Conservation (phyloP, 2,113 vertebrate species). For the Madoqua kirkii region DNA sequence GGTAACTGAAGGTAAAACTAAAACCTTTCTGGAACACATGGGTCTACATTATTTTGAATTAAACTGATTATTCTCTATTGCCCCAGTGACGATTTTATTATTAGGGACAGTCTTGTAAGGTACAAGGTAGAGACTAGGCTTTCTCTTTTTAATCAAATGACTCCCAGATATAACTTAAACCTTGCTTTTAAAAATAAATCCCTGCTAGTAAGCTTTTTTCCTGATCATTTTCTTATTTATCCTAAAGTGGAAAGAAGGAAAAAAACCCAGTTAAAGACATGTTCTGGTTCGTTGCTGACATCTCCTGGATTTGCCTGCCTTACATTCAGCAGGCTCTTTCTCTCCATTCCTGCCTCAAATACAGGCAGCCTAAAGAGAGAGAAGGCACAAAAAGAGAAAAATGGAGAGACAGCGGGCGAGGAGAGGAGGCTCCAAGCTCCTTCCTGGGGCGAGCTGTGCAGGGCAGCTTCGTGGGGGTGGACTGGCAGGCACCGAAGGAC, state of each 20-base stretch:
- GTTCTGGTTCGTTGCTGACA: not conserved
- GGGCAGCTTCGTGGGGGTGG: accelerated
- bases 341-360: not conserved
- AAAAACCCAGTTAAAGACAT: not conserved
- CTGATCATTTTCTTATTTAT: not conserved
- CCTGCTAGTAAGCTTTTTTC: not conserved
- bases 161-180: not conserved
- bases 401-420: not conserved
- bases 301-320: not conserved
- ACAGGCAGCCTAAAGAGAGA: not conserved
- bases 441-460: not conserved
- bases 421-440: not conserved
- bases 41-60: not conserved
- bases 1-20: not conserved
- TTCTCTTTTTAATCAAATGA: not conserved
- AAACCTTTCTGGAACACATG: not conserved
- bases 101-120: not conserved
- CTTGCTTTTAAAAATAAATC: not conserved
- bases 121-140: not conserved
- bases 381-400: not conserved
- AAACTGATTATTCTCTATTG: not conserved
- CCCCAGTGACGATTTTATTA: not conserved
- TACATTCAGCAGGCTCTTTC: not conserved
- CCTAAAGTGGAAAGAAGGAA: not conserved
- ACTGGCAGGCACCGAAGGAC: not conserved